Evolutionary conservation across 1,140 invertebrate species (phyloP).

Genomic region (Aleiodes sp.): DNA sequence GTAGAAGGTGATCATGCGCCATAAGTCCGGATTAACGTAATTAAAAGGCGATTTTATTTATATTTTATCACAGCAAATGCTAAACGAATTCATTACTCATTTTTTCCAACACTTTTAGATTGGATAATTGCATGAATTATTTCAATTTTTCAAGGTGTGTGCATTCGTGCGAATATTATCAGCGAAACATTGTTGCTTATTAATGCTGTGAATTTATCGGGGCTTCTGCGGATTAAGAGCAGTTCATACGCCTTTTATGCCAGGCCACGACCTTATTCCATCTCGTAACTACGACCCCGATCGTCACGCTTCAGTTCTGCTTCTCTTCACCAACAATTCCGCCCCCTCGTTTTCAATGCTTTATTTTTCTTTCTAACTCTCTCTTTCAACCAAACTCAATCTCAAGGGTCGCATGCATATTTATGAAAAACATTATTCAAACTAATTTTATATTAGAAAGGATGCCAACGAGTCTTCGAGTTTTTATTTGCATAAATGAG

Average conservation of each 20-base stretch:
- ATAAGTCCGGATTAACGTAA: background rate
- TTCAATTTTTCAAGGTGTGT: background rate
- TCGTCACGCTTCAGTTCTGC: slow-evolving; percentile 50
- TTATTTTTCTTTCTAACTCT: slow-evolving; percentile 25
- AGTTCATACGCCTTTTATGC: slow-evolving; percentile 28
- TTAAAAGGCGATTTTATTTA: background rate
- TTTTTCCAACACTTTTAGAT: too few species aligned
- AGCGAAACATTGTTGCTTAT: background rate
- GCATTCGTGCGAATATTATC: background rate
- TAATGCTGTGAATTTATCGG: background rate
- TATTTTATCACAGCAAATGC: background rate
- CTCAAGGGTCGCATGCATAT: slow-evolving; percentile 51
- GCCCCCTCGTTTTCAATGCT: background rate
- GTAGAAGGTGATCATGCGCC: background rate
- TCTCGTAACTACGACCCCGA: slow-evolving; percentile 48
- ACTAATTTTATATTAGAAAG: slow-evolving; percentile 54
- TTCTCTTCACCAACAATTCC: slow-evolving; percentile 2
- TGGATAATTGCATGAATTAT: too few species aligned
- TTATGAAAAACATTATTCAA: slow-evolving; percentile 58
- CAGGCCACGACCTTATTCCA: slow-evolving; percentile 49
- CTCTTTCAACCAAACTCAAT: slow-evolving; percentile 13
- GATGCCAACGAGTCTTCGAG: slow-evolving; percentile 42
- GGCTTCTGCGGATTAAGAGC: background rate
- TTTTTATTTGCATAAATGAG: slow-evolving; percentile 49
- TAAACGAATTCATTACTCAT: too few species aligned